Conservation (phyloP, 30 jellyfish, hydroid and myxozoan species). For the Turritopsis rubra region DNA sequence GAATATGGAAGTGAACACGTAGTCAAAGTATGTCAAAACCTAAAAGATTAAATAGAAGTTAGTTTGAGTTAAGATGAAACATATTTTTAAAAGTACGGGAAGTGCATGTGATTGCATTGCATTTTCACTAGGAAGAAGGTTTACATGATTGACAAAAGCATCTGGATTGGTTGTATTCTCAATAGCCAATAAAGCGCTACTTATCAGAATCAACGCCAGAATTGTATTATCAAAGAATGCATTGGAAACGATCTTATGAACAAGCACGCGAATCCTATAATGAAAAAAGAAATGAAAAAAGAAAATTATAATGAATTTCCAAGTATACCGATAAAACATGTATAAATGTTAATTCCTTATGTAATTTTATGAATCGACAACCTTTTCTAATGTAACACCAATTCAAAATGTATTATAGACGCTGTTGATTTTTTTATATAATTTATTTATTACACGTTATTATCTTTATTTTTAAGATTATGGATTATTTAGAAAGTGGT, state of each 20-base stretch:
- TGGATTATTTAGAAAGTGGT: no score
- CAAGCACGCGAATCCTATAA: conserved; percentile 30
- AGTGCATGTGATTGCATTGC: no score
- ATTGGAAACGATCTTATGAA: conserved; percentile 42
- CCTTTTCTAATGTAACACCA: no score
- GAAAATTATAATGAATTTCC: no score
- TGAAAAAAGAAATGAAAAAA: neutral
- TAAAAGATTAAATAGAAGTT: neutral
- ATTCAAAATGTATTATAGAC: no score
- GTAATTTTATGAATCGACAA: no score
- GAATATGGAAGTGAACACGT: conserved; percentile 49
- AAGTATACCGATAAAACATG: no score
- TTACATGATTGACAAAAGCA: conserved; percentile 44
- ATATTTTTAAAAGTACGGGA: no score
- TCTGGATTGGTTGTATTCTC: conserved; percentile 47
- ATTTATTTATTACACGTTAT: no score
- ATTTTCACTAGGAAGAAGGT: neutral
- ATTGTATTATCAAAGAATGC: conserved; percentile 47
- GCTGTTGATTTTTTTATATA: no score
- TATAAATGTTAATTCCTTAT: no score
- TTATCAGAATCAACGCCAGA: conserved; percentile 40
- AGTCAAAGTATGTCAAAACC: conserved; percentile 44
- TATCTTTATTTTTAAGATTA: no score
- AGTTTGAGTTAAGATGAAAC: neutral
- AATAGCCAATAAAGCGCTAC: conserved; percentile 57